Evolutionary conservation across 2,888 invertebrate genomes (phyloP).

Genomic region (Zaprionus bogoriensis): DNA sequence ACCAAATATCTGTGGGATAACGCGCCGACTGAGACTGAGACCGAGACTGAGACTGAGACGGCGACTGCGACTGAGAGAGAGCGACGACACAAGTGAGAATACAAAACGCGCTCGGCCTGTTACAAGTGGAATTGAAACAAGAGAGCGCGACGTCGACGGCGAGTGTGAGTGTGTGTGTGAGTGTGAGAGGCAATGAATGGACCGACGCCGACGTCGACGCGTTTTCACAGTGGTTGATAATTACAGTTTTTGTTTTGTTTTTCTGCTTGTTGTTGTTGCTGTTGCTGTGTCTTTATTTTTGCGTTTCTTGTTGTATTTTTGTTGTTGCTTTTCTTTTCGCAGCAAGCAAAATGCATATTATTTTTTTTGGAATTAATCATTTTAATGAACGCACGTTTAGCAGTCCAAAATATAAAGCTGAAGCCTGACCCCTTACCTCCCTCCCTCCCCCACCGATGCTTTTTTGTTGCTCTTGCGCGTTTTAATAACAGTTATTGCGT

Average conservation of each 20-base stretch:
- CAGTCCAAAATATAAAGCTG: constrained; percentile 53
- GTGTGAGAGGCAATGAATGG: constrained; percentile 54
- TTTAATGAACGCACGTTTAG: constrained; percentile 66
- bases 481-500: constrained; percentile 70
- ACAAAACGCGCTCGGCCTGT: constrained; percentile 46
- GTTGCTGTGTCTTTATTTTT: constrained; percentile 13
- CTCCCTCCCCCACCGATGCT: neutral
- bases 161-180: constrained; percentile 21
- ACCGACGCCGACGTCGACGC: constrained; percentile 34
- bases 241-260: constrained; percentile 39
- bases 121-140: constrained; percentile 69
- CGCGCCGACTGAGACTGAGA: constrained; percentile 58
- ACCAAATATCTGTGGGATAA: constrained; percentile 58
- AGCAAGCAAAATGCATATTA: constrained; percentile 51
- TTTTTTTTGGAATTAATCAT: constrained; percentile 63
- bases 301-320: constrained; percentile 18
- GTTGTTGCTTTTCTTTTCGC: too few species aligned
- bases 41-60: too few species aligned
- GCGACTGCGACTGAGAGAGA: too few species aligned
- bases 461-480: neutral
- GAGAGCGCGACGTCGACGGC: constrained; percentile 23
- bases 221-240: constrained; percentile 64
- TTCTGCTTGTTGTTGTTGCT: constrained; percentile 10
- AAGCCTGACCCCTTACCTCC: constrained; percentile 11
- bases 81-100: constrained; percentile 27